Conservation (phyloP, 2,888 invertebrate species). For the Amphipyra tragopoginis region DNA sequence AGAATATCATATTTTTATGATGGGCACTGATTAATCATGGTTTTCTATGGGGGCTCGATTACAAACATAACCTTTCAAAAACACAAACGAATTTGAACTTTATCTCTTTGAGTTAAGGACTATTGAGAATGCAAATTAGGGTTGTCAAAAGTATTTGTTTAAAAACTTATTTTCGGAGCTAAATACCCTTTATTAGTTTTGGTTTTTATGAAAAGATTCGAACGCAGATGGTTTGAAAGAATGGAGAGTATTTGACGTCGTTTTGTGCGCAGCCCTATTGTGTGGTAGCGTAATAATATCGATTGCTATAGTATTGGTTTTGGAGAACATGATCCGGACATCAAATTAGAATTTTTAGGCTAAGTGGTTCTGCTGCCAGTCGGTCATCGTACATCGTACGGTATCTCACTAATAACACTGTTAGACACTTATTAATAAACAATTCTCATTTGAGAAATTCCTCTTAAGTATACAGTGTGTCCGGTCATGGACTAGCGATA, state of each 20-base stretch:
- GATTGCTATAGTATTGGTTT: slow-evolving; percentile 12
- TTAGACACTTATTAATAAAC: no score
- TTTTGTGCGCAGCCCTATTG: slow-evolving; percentile 33
- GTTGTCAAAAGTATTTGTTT: slow-evolving; percentile 53
- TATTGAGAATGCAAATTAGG: background rate
- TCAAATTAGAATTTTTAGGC: background rate
- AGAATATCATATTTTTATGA: slow-evolving; percentile 65
- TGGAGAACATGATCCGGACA: background rate
- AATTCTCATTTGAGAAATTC: no score
- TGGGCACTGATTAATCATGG: slow-evolving; percentile 55
- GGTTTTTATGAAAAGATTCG: slow-evolving; percentile 49
- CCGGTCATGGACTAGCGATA: no score
- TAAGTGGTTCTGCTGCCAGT: no score
- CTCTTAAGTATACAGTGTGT: no score
- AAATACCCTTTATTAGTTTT: slow-evolving; percentile 61
- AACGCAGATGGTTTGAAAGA: slow-evolving; percentile 52
- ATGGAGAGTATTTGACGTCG: slow-evolving; percentile 20
- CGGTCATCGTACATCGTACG: no score
- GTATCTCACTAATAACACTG: no score
- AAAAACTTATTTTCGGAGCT: slow-evolving; percentile 54
- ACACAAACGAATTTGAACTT: slow-evolving; percentile 3
- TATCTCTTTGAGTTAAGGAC: background rate
- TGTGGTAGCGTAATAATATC: slow-evolving; percentile 41
- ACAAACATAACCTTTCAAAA: slow-evolving; percentile 16
- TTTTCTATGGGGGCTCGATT: slow-evolving; percentile 38